phyloP scores from a whole-genome alignment of 35 echinoderm and acorn worm genomes.

The Ophioderma brevispina region DNA sequence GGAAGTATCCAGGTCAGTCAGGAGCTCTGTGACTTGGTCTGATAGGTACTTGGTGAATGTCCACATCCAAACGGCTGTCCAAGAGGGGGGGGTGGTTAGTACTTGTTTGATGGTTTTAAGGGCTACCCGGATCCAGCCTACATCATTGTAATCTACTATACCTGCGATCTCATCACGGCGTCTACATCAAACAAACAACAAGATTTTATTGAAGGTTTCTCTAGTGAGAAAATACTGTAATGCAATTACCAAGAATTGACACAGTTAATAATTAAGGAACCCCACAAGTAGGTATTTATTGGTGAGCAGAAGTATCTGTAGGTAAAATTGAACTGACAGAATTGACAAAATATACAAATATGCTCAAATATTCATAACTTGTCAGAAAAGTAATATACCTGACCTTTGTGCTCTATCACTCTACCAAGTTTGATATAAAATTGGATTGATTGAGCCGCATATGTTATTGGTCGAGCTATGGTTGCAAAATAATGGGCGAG shows the following conservation, averaged over 20 bases:
- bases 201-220: background rate
- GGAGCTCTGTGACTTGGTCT: slow-evolving; percentile 88
- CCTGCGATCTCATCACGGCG: slow-evolving; percentile 87
- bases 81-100: slow-evolving; percentile 90
- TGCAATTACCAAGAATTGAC: background rate
- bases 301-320: background rate
- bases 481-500: too few relatives aligned
- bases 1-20: slow-evolving; percentile 82
- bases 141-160: slow-evolving; percentile 79
- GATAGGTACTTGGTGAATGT: slow-evolving; percentile 99
- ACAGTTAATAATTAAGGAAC: background rate
- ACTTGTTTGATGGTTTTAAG: slow-evolving; percentile 97
- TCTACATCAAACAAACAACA: slow-evolving; percentile 22
- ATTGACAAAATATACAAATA: background rate
- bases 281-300: background rate
- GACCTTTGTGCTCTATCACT: too few relatives aligned
- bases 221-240: background rate
- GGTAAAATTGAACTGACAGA: background rate
- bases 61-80: slow-evolving; percentile 96
- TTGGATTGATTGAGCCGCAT: too few relatives aligned
- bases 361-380: too few relatives aligned
- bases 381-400: too few relatives aligned
- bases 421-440: too few relatives aligned
- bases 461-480: too few relatives aligned
- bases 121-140: slow-evolving; percentile 92